Percentiles rank a stretch among this genome's conserved stretches.
Conservation (phyloP, 2,797 vertebrate species). For the Muscicapa striata region DNA sequence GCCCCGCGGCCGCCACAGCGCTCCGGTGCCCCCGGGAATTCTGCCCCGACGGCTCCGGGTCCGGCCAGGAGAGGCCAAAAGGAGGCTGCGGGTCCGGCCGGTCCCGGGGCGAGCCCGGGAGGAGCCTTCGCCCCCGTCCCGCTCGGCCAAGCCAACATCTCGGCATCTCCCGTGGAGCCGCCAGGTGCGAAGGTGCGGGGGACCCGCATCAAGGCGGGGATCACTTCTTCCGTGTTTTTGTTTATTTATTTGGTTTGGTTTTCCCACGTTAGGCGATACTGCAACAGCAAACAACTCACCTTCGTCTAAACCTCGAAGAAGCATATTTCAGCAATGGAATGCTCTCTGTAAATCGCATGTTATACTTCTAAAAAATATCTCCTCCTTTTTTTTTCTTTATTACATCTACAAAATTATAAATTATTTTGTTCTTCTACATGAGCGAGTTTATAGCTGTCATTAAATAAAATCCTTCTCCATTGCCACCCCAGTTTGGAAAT, state of each 20-base stretch:
- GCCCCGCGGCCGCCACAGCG: too few relatives aligned
- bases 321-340: neutral
- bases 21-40: neutral
- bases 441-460: neutral
- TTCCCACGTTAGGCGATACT: neutral
- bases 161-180: neutral
- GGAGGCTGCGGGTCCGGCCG: neutral
- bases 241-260: neutral
- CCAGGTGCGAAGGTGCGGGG: neutral
- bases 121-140: neutral
- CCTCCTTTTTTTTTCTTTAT: neutral
- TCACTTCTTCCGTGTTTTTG: too few relatives aligned
- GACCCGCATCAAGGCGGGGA: neutral
- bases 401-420: neutral
- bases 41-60: neutral
- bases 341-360: neutral
- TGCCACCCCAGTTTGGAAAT: neutral
- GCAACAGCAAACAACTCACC: neutral
- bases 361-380: neutral
- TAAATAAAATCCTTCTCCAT: neutral
- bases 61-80: neutral
- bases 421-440: neutral
- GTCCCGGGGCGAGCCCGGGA: neutral
- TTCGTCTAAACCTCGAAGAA: neutral
- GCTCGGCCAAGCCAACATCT: neutral